Evolutionary conservation across 2,113 vertebrate genomes (phyloP).

Genomic region (Otolemur garnettii): DNA sequence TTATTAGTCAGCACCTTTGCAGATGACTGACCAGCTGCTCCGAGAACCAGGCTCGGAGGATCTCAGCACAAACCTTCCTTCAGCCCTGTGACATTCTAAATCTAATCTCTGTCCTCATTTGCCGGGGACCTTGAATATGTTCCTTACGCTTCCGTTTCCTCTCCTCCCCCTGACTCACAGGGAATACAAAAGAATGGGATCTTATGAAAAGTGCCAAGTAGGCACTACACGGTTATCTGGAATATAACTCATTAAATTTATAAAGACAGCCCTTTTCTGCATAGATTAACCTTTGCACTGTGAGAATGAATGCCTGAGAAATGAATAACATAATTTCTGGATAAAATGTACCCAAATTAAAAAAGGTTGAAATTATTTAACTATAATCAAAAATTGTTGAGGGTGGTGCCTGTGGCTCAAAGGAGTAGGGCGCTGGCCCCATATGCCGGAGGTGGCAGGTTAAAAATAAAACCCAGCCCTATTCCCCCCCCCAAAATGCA

Average conservation of each 20-base stretch:
- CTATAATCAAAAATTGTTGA: too few species aligned
- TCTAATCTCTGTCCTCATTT: constrained; percentile 67
- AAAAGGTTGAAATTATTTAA: constrained; percentile 17
- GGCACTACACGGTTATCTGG: not conserved
- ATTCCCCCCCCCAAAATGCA: too few species aligned
- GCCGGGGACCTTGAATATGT: constrained; percentile 49
- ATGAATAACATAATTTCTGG: constrained; percentile 65
- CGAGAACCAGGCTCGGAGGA: not conserved
- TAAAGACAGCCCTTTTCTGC: not conserved
- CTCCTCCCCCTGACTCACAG: not conserved
- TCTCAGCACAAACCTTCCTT: not conserved
- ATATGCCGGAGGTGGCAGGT: too few species aligned
- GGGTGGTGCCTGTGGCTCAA: too few species aligned
- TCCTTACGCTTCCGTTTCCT: not conserved
- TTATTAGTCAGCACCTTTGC: not conserved
- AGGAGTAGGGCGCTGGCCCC: too few species aligned
- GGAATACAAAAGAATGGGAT: not conserved
- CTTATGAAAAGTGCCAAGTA: not conserved
- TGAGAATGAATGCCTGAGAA: constrained; percentile 47
- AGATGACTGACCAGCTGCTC: not conserved
- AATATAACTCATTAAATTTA: constrained; percentile 17
- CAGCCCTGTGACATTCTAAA: not conserved
- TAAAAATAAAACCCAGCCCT: too few species aligned
- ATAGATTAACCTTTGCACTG: constrained; percentile 70
- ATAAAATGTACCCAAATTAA: not conserved